phyloP scores from a whole-genome alignment of 2,113 vertebrate species.

The Pimephales promelas region DNA sequence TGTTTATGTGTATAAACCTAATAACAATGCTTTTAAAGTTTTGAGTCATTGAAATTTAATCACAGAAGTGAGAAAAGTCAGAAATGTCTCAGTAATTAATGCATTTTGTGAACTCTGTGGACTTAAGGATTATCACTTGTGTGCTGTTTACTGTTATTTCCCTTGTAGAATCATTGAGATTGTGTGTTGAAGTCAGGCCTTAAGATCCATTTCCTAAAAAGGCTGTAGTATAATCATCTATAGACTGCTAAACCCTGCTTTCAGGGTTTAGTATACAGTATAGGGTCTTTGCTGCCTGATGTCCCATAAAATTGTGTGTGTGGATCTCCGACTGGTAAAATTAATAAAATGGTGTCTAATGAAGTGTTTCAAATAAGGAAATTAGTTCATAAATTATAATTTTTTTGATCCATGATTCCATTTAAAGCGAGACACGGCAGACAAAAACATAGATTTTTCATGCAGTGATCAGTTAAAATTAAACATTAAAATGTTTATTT shows the following conservation, averaged over 20 bases:
- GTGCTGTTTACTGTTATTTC: constrained; percentile 11
- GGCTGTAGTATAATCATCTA: neutral
- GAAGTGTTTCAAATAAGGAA: neutral
- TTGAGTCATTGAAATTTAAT: neutral
- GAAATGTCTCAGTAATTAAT: neutral
- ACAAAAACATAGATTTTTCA: too few relatives aligned
- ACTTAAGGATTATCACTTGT: neutral
- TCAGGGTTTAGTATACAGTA: too few relatives aligned
- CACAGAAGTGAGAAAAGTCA: neutral
- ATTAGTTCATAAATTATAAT: neutral
- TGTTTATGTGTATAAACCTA: too few relatives aligned
- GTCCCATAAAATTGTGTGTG: neutral
- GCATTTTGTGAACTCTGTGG: neutral
- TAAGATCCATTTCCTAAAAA: neutral
- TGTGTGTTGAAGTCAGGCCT: neutral
- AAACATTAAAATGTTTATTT: too few relatives aligned
- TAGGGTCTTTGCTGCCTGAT: neutral
- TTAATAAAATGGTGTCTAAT: neutral
- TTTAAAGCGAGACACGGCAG: too few relatives aligned
- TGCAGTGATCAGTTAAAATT: too few relatives aligned
- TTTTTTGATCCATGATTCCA: neutral
- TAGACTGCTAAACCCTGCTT: neutral
- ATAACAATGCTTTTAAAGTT: too few relatives aligned
- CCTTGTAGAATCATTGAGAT: neutral
- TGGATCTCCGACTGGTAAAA: neutral